Conservation (phyloP, 2,888 invertebrate species). For the Bimastos eiseni region DNA sequence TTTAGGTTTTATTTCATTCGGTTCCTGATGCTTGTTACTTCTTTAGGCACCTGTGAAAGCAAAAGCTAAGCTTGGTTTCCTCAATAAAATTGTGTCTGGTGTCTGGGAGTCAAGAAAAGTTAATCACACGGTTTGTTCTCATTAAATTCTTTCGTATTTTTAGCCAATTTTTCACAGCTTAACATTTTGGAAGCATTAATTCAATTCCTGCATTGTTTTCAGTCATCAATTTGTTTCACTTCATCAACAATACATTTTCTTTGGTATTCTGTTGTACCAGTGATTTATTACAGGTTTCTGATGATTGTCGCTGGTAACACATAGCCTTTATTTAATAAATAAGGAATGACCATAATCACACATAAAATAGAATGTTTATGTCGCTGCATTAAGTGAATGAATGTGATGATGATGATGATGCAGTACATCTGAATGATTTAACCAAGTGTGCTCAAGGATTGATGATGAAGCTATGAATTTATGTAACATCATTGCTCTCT, state of each 20-base stretch:
- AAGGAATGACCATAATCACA: not conserved
- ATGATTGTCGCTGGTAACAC: not conserved
- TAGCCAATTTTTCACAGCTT: not conserved
- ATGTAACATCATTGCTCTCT: too few relatives aligned
- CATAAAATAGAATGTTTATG: not conserved
- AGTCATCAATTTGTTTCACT: not conserved
- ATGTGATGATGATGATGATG: too few relatives aligned
- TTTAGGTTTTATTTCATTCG: not conserved
- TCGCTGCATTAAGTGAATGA: not conserved
- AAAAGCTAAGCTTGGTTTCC: constrained; percentile 59
- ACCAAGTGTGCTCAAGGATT: too few relatives aligned
- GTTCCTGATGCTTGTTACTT: not conserved
- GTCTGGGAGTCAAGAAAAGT: constrained; percentile 59
- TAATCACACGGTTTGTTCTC: constrained; percentile 45
- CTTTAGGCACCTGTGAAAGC: constrained; percentile 57
- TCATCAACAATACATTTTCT: not conserved
- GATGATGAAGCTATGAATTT: too few relatives aligned
- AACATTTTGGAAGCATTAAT: not conserved
- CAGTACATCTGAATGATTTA: too few relatives aligned
- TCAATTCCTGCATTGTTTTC: not conserved
- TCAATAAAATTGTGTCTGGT: constrained; percentile 56
- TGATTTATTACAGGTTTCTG: not conserved
- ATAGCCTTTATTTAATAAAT: not conserved
- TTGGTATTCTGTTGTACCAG: not conserved
- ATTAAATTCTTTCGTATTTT: not conserved